Evolutionary conservation across 2,113 vertebrate genomes (phyloP), one percentile per base, ranked within the genome.

Genomic region (Saccopteryx leptura): DNA sequence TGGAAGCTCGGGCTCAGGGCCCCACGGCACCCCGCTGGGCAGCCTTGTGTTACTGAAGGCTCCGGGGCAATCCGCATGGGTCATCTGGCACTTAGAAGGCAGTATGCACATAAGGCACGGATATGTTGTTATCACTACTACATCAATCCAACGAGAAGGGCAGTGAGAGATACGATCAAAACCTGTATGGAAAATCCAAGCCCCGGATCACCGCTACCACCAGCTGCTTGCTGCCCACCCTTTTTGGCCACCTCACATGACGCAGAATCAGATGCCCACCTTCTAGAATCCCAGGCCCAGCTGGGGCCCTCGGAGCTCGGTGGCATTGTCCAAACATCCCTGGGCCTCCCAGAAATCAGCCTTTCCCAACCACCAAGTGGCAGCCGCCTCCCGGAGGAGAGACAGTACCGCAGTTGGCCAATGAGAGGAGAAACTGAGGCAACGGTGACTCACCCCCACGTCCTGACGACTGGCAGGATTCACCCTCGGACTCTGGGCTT

Each of bases 361-460:
- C 66, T 18, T 56, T 85, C 75, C 6, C 28, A 2, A n/a, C 5
- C 63, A n/a, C 82, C 82, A 52, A 86, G 50, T 17, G 14, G 17
- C 75, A 68, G 46, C 63, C 15, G 33, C 58, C 68, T 84, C 81
- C 93, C 26, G 4, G 23, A 75, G 33, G 46, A 75, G 46, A 75
- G 15, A 28, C 19, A 17, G 48, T 33, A 81, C 39, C 13, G 26
- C 63, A 66, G 5, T 66, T 68, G 15, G 28, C 71, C 66, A 61
- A 74, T 21, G 56, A 89, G 58, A 56, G 23, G 61, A 56, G 78
- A 93, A 72, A 92, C 71, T 10, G 50, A 94, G 81, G 58, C 72
- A 18, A 54, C 18, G 17, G 61, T 26, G 48, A 97, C 92, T 97
- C 72, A 97, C 96, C 95, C 76, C 60, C 72, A 65, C n/a, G 19